phyloP scores from a whole-genome alignment of 2,888 invertebrate species.

The Autographa pulchrina region DNA sequence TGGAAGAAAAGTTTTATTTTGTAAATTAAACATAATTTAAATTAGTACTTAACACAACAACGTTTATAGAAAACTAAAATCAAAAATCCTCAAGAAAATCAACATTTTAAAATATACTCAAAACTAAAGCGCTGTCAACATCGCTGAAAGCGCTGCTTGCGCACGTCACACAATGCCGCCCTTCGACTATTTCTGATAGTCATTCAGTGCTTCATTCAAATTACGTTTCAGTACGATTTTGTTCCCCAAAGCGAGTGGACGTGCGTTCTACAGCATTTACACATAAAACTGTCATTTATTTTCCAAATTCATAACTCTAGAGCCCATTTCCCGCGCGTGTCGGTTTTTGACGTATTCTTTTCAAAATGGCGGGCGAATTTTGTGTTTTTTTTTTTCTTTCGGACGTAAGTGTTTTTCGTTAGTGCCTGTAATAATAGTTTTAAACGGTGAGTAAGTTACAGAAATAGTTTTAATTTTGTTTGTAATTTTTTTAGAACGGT shows the following conservation, averaged over 20 bases:
- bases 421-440: constrained; percentile 49
- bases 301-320: constrained; percentile 49
- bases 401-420: constrained; percentile 32
- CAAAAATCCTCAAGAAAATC: too few species aligned
- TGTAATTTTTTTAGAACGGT: constrained; percentile 47
- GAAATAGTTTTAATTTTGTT: constrained; percentile 61
- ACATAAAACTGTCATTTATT: constrained; percentile 29
- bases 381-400: constrained; percentile 47
- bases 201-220: constrained; percentile 81
- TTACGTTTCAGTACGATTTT: constrained; percentile 67
- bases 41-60: too few species aligned
- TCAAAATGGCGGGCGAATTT: constrained; percentile 55
- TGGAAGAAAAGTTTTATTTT: too few species aligned
- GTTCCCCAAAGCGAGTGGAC: constrained; percentile 30
- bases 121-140: constrained; percentile 35
- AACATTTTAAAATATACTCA: not conserved
- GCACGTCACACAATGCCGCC: constrained; percentile 69
- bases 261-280: constrained; percentile 15
- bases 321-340: constrained; percentile 46
- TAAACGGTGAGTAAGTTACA: constrained; percentile 57
- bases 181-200: constrained; percentile 84
- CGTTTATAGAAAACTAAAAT: too few species aligned
- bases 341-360: constrained; percentile 44
- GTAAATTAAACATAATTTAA: too few species aligned
- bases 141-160: constrained; percentile 66